Conservation (phyloP, 2,113 vertebrate genomes). For the Elephas maximus region DNA sequence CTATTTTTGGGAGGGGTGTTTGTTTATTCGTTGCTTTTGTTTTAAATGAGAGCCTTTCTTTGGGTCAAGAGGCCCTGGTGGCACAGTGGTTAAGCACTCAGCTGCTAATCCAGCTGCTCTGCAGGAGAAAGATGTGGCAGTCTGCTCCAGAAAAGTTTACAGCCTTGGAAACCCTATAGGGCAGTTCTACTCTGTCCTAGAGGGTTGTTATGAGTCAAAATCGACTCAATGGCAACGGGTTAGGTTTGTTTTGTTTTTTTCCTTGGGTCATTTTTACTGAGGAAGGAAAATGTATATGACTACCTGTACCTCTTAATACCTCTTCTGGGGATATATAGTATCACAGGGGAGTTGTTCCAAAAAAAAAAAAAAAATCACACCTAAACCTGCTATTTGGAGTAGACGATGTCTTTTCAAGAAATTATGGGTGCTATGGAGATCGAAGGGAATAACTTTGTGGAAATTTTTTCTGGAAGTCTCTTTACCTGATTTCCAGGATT, state of each 20-base stretch:
- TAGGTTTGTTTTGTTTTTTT: not conserved
- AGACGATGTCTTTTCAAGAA: not conserved
- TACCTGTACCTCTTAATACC: not conserved
- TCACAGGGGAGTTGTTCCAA: not conserved
- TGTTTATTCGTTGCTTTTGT: not conserved
- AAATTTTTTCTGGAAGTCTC: not conserved
- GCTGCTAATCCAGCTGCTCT: not conserved
- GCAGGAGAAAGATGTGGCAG: not conserved
- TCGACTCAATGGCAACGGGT: not conserved
- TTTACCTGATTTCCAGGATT: slow-evolving; percentile 43
- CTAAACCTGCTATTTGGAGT: not conserved
- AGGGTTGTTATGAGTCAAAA: not conserved
- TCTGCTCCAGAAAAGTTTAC: no score
- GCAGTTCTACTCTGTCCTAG: not conserved
- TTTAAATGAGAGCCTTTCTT: not conserved
- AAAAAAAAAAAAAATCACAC: slow-evolving; percentile 31
- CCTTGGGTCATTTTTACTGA: not conserved
- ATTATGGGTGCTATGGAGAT: not conserved
- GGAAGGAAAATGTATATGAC: not conserved
- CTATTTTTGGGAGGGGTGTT: not conserved
- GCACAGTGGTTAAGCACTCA: not conserved
- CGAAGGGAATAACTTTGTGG: not conserved
- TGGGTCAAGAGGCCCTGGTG: not conserved
- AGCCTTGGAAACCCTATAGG: not conserved
- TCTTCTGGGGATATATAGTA: not conserved